Conservation (phyloP, 2,888 invertebrate species). For the Nemapogon koenigi region DNA sequence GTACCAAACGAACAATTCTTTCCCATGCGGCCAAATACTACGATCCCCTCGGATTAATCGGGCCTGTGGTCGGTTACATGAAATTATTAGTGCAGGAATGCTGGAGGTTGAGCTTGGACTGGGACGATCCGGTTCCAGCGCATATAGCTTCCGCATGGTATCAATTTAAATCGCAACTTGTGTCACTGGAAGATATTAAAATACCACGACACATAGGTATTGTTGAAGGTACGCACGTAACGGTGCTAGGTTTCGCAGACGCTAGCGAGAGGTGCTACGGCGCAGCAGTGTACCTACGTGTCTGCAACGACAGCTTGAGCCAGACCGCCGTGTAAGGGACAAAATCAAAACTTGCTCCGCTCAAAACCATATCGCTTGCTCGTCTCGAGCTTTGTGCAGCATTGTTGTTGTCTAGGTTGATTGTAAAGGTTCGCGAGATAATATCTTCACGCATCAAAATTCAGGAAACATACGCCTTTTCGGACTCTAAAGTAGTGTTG, state of each 20-base stretch:
- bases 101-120: conserved; percentile 4
- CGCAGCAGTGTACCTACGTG: conserved; percentile 4
- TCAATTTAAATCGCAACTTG: not conserved
- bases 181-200: not conserved
- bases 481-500: conserved; percentile 14
- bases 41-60: conserved; percentile 3
- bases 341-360: conserved; percentile 7
- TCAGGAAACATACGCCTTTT: conserved; percentile 11
- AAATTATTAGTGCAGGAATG: conserved; percentile 7
- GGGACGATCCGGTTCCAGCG: conserved; percentile 1
- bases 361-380: conserved; percentile 9
- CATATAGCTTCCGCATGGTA: not conserved
- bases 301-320: not conserved
- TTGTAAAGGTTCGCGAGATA: not conserved
- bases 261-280: conserved; percentile 7
- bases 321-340: not conserved
- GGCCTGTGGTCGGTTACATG: conserved; percentile 1
- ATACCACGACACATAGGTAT: conserved; percentile 6
- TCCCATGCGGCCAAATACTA: not conserved
- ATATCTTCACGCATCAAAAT: conserved; percentile 10
- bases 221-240: not conserved
- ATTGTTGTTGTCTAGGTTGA: conserved; percentile 7
- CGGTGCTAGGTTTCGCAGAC: conserved; percentile 6
- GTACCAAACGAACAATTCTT: conserved; percentile 9
- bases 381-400: conserved; percentile 12